Conservation (phyloP, 2,888 invertebrate genomes). For the Amphipyra tragopoginis region DNA sequence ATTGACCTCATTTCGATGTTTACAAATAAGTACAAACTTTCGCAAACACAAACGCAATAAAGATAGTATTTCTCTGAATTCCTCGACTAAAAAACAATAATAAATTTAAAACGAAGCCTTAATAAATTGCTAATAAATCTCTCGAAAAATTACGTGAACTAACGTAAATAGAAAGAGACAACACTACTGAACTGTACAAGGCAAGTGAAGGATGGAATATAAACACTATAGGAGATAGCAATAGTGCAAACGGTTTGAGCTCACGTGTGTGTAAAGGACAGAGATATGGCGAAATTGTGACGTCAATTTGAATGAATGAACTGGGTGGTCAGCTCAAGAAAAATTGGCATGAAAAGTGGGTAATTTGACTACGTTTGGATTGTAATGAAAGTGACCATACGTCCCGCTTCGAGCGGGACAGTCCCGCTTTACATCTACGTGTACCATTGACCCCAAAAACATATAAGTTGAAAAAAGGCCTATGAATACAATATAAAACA, state of each 20-base stretch:
- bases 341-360: constrained; percentile 5
- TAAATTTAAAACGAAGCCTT: no score
- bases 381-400: no score
- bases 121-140: not conserved
- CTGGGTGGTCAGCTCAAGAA: constrained; percentile 57
- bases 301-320: constrained; percentile 35
- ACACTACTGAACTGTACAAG: not conserved
- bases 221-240: constrained; percentile 44
- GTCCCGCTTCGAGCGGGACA: no score
- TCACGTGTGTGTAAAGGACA: constrained; percentile 57
- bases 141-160: not conserved
- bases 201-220: constrained; percentile 17
- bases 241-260: constrained; percentile 29
- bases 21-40: no score
- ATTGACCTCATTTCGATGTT: no score
- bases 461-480: no score
- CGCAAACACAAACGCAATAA: no score
- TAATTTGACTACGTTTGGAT: not conserved
- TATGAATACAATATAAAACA: no score
- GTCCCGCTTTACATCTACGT: no score
- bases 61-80: no score
- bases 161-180: constrained; percentile 21
- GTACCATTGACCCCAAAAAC: no score
- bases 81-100: not conserved
- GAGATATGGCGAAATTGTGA: constrained; percentile 49